These are phyloP conservation scores for Chloropsis hardwickii DNA, from an alignment of 2,113 vertebrate species.

Conservation along the genomic window DNA sequence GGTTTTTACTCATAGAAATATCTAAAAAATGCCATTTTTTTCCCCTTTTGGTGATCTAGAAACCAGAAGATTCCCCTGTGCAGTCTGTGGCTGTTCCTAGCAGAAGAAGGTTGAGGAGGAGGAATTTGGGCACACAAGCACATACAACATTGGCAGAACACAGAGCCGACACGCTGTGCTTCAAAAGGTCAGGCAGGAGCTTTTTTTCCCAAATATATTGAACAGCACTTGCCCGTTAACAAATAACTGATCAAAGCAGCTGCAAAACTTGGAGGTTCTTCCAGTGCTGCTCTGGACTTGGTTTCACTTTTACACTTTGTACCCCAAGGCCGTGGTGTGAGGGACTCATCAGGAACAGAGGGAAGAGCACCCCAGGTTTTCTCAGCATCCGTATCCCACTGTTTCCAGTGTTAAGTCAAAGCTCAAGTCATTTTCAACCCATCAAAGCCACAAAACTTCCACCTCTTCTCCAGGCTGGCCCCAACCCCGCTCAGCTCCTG, in stretches of 20 bases:
- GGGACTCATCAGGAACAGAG: not conserved
- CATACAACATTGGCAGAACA: constrained; percentile 50
- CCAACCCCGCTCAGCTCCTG: constrained; percentile 93
- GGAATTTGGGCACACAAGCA: constrained; percentile 54
- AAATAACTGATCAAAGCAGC: constrained; percentile 31
- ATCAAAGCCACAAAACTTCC: constrained; percentile 96
- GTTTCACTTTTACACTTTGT: constrained; percentile 12
- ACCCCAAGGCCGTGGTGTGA: not conserved
- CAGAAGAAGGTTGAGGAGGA: not conserved
- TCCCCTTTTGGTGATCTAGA: not conserved
- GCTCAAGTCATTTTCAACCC: constrained; percentile 87
- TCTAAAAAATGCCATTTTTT: not conserved
- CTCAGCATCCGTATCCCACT: not conserved
- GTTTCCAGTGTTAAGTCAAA: not conserved
- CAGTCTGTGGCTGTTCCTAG: not conserved
- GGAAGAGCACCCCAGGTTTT: not conserved
- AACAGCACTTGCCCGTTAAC: constrained; percentile 39
- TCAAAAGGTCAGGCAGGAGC: constrained; percentile 34
- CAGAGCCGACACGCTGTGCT: not conserved
- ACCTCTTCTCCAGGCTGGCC: constrained; percentile 94
- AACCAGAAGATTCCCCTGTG: not conserved
- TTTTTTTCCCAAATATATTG: constrained; percentile 21
- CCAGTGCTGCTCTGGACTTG: constrained; percentile 36
- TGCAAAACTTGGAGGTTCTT: constrained; percentile 43
- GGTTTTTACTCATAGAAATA: constrained; percentile 20